A percentile compares a stretch with the other conserved stretches of the same genome.
Evolutionary conservation across 2,888 invertebrate species (phyloP).

Genomic region (Watsonalla binaria): DNA sequence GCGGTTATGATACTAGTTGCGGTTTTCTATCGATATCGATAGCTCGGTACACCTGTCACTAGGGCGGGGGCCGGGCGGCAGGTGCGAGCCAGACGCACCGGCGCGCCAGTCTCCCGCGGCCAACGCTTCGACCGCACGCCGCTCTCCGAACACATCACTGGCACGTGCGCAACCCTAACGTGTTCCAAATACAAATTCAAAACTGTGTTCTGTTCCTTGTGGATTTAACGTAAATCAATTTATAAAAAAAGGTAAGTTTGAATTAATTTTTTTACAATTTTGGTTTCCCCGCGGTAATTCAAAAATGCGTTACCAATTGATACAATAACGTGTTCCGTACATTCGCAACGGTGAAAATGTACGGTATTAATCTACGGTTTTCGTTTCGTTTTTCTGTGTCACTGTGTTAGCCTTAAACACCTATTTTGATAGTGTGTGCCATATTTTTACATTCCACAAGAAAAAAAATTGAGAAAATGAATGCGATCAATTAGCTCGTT

Average conservation of each 20-base stretch:
- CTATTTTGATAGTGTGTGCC: constrained; percentile 3
- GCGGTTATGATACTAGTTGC: not conserved
- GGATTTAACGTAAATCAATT: constrained; percentile 24
- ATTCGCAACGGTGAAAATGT: constrained; percentile 42
- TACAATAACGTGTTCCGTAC: constrained; percentile 45
- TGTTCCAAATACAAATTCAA: constrained; percentile 52
- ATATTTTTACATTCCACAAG: not conserved
- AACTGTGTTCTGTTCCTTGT: constrained; percentile 54
- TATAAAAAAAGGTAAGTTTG: constrained; percentile 30
- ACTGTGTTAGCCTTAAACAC: constrained; percentile 32
- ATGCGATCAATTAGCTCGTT: constrained; percentile 20
- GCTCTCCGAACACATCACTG: constrained; percentile 38
- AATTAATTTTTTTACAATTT: constrained; percentile 34
- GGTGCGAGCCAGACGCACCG: constrained; percentile 70
- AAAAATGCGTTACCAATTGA: constrained; percentile 45
- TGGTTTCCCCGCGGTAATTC: constrained; percentile 48
- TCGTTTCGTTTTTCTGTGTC: constrained; percentile 46
- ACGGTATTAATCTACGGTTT: constrained; percentile 25
- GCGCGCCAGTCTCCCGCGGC: constrained; percentile 75
- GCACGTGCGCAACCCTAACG: constrained; percentile 73
- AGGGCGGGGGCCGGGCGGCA: constrained; percentile 67
- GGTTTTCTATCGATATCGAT: constrained; percentile 63
- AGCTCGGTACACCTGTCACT: constrained; percentile 54
- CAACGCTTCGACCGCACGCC: constrained; percentile 59
- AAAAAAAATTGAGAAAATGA: constrained; percentile 4